Evolutionary conservation across 2,113 vertebrate genomes (phyloP).

Genomic region (Poecilia latipinna): DNA sequence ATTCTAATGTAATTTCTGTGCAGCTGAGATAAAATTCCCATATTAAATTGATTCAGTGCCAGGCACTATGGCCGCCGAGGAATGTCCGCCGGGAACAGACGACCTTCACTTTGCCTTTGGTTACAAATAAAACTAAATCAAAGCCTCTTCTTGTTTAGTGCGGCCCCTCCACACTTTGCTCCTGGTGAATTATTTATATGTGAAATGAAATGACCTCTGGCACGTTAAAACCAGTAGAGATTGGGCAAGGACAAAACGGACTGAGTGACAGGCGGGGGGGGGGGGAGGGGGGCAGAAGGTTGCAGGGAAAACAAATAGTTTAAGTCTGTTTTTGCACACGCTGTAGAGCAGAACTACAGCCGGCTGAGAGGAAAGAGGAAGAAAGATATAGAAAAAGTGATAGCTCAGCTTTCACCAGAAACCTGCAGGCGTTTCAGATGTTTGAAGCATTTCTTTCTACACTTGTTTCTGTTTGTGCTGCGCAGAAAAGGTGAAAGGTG

Average conservation of each 20-base stretch:
- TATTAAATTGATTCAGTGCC: conserved; percentile 50
- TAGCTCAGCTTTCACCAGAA: conserved; percentile 15
- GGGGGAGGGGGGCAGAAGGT: neutral
- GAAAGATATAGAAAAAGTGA: conserved; percentile 30
- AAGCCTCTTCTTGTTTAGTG: conserved; percentile 71
- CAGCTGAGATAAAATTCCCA: conserved; percentile 43
- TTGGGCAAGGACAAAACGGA: conserved; percentile 41
- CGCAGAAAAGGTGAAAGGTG: neutral
- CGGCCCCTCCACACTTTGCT: conserved; percentile 49
- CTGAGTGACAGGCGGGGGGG: conserved; percentile 10
- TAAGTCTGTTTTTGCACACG: conserved; percentile 3
- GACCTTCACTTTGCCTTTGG: conserved; percentile 69
- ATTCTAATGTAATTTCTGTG: conserved; percentile 15
- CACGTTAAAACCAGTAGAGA: conserved; percentile 33
- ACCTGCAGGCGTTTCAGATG: conserved; percentile 20
- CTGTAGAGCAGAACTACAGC: neutral
- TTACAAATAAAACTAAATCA: conserved; percentile 73
- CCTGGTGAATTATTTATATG: conserved; percentile 76
- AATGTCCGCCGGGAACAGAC: conserved; percentile 49
- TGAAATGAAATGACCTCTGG: conserved; percentile 69
- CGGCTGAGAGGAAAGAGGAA: neutral
- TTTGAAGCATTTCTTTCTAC: conserved; percentile 26
- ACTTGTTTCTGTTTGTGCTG: neutral
- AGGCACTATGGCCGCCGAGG: conserved; percentile 49
- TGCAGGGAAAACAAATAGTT: conserved; percentile 1